phyloP scores from a whole-genome alignment of 2,113 vertebrate genomes.

The Scophthalmus maximus region DNA sequence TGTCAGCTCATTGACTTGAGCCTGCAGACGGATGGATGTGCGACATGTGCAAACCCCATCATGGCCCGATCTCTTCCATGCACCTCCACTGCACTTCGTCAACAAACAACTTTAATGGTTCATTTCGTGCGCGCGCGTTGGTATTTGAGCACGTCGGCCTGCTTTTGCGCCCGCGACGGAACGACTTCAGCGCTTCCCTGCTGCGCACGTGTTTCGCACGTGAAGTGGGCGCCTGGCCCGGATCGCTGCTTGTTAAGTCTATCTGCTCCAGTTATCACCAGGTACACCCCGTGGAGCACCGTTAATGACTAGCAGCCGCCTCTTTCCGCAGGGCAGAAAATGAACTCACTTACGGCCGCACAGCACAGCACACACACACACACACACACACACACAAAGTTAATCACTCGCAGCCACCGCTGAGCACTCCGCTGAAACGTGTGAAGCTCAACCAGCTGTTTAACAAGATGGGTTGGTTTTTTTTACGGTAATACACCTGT shows the following conservation, averaged over 20 bases:
- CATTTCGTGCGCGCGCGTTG: background rate
- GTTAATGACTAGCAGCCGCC: constrained; percentile 64
- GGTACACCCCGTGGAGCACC: constrained; percentile 53
- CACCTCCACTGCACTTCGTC: constrained; percentile 23
- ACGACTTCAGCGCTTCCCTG: constrained; percentile 52
- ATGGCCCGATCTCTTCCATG: constrained; percentile 38
- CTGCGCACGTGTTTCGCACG: background rate
- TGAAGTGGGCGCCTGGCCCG: constrained; percentile 9
- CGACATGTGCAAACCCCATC: background rate
- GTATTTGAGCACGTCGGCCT: constrained; percentile 4
- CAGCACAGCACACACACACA: background rate
- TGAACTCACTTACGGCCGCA: constrained; percentile 36
- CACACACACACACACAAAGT: background rate
- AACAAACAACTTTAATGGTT: constrained; percentile 60
- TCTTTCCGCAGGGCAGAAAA: constrained; percentile 51
- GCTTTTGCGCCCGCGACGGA: constrained; percentile 47
- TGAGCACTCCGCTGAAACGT: constrained; percentile 18
- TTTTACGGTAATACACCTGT: constrained; percentile 36
- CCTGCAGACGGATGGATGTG: background rate
- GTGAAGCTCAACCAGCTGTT: constrained; percentile 40
- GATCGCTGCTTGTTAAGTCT: constrained; percentile 65
- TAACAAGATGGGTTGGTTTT: background rate
- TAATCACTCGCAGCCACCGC: constrained; percentile 51
- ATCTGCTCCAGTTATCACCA: constrained; percentile 70
- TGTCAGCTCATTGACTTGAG: background rate